phyloP scores from a whole-genome alignment of 2,113 vertebrate species.

The Panthera tigris region DNA sequence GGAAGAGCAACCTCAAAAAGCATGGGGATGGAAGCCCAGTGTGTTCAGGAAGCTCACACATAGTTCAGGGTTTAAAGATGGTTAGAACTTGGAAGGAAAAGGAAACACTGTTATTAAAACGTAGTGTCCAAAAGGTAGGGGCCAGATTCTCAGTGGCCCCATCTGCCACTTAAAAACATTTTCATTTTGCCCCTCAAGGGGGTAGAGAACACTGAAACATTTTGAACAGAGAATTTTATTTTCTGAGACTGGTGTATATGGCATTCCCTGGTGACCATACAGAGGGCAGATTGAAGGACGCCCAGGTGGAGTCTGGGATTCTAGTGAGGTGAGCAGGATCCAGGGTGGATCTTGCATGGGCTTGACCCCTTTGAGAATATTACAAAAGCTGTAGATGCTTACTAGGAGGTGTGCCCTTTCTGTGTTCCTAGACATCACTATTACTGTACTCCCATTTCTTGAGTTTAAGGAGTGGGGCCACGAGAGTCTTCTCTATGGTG shows the following conservation, averaged over 20 bases:
- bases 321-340: neutral
- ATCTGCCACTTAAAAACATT: neutral
- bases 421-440: neutral
- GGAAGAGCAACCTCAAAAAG: neutral
- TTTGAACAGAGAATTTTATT: neutral
- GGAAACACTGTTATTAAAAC: neutral
- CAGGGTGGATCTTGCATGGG: neutral
- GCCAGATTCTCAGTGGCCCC: neutral
- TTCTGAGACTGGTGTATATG: neutral
- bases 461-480: neutral
- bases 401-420: neutral
- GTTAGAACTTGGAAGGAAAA: neutral
- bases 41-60: neutral
- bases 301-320: neutral
- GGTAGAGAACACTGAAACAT: neutral
- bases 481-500: neutral
- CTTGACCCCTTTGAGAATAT: neutral
- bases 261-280: neutral
- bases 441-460: neutral
- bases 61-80: neutral
- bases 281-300: neutral
- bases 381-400: neutral
- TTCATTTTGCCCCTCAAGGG: neutral
- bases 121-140: neutral
- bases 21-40: neutral